Conservation (phyloP, 2,888 invertebrate genomes). For the Agelastica alni region DNA sequence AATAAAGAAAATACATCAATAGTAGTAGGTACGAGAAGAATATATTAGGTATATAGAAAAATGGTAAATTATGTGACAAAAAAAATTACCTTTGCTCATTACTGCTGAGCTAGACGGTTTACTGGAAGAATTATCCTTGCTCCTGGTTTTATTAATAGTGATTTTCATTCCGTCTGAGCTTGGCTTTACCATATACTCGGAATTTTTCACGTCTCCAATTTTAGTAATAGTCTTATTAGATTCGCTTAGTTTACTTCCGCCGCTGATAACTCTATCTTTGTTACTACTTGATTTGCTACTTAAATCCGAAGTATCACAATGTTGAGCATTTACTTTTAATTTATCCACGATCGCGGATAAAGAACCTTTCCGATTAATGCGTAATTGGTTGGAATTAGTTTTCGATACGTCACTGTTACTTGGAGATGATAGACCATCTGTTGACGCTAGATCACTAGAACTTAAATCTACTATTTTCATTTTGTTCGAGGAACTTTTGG, state of each 20-base stretch:
- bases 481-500: slow-evolving; percentile 63
- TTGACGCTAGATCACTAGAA: slow-evolving; percentile 34
- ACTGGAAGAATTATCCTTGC: slow-evolving; percentile 61
- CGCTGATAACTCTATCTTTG: slow-evolving; percentile 46
- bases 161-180: slow-evolving; percentile 89
- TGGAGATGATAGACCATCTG: slow-evolving; percentile 59
- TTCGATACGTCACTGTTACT: slow-evolving; percentile 63
- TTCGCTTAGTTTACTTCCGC: slow-evolving; percentile 48
- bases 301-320: slow-evolving; percentile 64
- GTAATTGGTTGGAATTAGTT: slow-evolving; percentile 64
- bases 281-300: slow-evolving; percentile 51
- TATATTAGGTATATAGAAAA: no score
- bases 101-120: slow-evolving; percentile 26
- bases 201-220: slow-evolving; percentile 65
- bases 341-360: slow-evolving; percentile 88
- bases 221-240: slow-evolving; percentile 52
- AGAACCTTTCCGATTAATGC: slow-evolving; percentile 72
- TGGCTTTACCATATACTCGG: slow-evolving; percentile 88
- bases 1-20: no score
- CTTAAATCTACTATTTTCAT: slow-evolving; percentile 69
- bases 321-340: slow-evolving; percentile 72
- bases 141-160: slow-evolving; percentile 86
- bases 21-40: not conserved
- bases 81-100: slow-evolving; percentile 31
- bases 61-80: no score